phyloP scores from a whole-genome alignment of 2,888 invertebrate species.

The Acanthococcus lagerstroemiae region DNA sequence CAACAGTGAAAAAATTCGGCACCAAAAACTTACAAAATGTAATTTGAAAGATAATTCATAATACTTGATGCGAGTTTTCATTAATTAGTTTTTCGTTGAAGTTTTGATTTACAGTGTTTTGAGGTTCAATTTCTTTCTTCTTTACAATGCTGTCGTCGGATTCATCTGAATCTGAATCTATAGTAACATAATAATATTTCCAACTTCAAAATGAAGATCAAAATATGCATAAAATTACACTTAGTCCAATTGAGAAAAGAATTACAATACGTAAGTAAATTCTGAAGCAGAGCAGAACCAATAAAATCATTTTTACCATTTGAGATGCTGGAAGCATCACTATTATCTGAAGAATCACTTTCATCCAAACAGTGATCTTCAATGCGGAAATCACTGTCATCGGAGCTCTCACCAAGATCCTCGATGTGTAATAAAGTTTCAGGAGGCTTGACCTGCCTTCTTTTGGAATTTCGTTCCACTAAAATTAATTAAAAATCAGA shows the following conservation, averaged over 20 bases:
- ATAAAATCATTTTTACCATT: too few relatives aligned
- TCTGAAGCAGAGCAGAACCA: not conserved
- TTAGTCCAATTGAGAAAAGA: too few relatives aligned
- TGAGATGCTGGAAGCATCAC: too few relatives aligned
- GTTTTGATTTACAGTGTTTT: too few relatives aligned
- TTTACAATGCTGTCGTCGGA: conserved; percentile 1
- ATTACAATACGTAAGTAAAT: not conserved
- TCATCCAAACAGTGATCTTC: conserved; percentile 54
- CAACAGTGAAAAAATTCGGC: too few relatives aligned
- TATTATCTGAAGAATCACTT: conserved; percentile 31
- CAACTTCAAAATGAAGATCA: not conserved
- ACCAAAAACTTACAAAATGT: not conserved
- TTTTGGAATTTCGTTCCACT: conserved; percentile 61
- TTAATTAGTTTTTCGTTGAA: not conserved
- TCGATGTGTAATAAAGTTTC: conserved; percentile 64
- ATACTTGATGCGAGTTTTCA: too few relatives aligned
- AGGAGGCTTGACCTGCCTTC: conserved; percentile 68
- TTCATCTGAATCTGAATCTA: conserved; percentile 16
- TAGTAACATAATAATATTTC: not conserved
- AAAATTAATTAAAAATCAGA: conserved; percentile 29
- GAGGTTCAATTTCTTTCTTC: not conserved
- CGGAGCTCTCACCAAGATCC: conserved; percentile 81
- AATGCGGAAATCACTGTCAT: conserved; percentile 88
- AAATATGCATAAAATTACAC: too few relatives aligned
- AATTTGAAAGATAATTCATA: not conserved